Conservation (phyloP, 2,797 vertebrate genomes). For the Pteronotus mesoamericanus region DNA sequence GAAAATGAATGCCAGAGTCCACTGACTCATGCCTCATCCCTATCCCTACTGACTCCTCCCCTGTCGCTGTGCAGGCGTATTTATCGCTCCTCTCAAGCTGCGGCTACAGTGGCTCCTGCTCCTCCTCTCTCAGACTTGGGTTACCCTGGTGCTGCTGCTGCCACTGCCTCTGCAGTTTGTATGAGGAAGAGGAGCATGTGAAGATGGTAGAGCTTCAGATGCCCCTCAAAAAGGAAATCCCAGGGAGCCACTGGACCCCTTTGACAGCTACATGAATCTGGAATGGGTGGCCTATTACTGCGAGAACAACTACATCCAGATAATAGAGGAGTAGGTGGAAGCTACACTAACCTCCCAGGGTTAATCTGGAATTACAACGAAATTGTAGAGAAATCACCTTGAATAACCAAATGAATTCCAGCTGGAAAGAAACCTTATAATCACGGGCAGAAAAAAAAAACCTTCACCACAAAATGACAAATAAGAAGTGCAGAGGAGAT, state of each 20-base stretch:
- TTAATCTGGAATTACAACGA: too few relatives aligned
- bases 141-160: slow-evolving; percentile 23
- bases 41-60: slow-evolving; percentile 45
- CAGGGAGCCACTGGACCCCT: slow-evolving; percentile 92
- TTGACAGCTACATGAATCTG: slow-evolving; percentile 96
- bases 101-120: slow-evolving; percentile 37
- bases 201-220: slow-evolving; percentile 99
- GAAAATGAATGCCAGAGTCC: neutral
- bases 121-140: slow-evolving; percentile 30
- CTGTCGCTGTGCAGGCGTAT: slow-evolving; percentile 35
- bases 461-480: too few relatives aligned
- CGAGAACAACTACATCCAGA: slow-evolving; percentile 98
- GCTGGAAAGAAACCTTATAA: too few relatives aligned
- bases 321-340: slow-evolving; percentile 58
- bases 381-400: too few relatives aligned
- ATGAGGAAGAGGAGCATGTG: slow-evolving; percentile 88
- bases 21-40: slow-evolving; percentile 57
- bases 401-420: too few relatives aligned
- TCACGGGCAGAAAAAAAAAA: too few relatives aligned
- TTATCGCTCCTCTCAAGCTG: slow-evolving; percentile 44
- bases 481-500: too few relatives aligned
- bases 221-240: slow-evolving; percentile 98
- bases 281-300: slow-evolving; percentile 96
- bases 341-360: too few relatives aligned
- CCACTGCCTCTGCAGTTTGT: slow-evolving; percentile 35